Evolutionary conservation across 1,140 invertebrate genomes (phyloP), one percentile per base, ranked within the genome.

Genomic region (Leptopilina boulardi): DNA sequence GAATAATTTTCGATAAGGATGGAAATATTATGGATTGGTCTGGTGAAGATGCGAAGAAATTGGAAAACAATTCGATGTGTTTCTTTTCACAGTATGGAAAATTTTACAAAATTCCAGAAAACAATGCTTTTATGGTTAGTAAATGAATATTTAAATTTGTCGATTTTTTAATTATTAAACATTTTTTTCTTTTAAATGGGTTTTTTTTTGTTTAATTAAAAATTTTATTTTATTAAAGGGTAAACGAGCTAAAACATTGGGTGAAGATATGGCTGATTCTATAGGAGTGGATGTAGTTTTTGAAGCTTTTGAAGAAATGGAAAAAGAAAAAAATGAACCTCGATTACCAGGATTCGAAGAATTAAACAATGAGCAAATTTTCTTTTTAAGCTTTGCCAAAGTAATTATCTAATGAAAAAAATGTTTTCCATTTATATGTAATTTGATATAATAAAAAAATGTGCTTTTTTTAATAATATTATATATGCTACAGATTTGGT

Each of bases 191-290:
- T 9, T 38, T 38, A 41, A 15, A 15, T 1, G 2, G 3, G 9
- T 44, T 10, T 44, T 44, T 44, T 44, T 3, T 47, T 47, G 5
- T 10, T 47, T 15, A 1, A n/a, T 56, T 21, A 56, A 9, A 21
- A 56, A 19, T 59, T 19, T 23, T 59, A 10, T 59, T 23, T 59
- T 38, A 3, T 38, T 38, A 26, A 59, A 59, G 21, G 54, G 5
- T 19, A 8, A 3, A 23, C 19, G 21, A 19, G 8, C 23, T 1
- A 23, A 92, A 34, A 96, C 95, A 1, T 87, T 96, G 75, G 95
- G 93, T 19, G 96, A 97, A 90, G 97, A 97, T 84, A 94, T 97
- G 70, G 96, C 96, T 1, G 96, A 97, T 87, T 97, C 97, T 85
- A 96, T 96, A 10, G 93, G 96, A 3, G 84, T 97, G 23, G 93